Evolutionary conservation across 2,113 vertebrate genomes (phyloP).

Genomic region (Poecilia latipinna): DNA sequence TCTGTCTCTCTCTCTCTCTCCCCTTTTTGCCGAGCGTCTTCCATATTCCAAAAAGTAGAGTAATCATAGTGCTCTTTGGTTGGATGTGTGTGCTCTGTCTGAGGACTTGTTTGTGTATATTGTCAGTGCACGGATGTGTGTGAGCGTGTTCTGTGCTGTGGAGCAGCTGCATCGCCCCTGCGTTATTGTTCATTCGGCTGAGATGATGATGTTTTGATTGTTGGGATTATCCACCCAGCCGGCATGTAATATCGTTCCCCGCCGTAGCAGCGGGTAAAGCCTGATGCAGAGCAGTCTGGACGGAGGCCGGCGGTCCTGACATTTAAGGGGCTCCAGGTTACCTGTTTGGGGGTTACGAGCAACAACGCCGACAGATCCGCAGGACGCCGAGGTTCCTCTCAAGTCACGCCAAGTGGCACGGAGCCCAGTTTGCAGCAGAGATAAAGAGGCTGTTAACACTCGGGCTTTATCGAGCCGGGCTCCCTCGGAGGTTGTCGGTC

Average conservation of each 20-base stretch:
- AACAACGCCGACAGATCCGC: slow-evolving; percentile 26
- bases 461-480: neutral
- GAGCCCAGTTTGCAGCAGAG: slow-evolving; percentile 49
- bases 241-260: slow-evolving; percentile 34
- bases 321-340: slow-evolving; percentile 29
- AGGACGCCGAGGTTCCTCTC: slow-evolving; percentile 37
- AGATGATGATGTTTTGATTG: slow-evolving; percentile 67
- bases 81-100: slow-evolving; percentile 16
- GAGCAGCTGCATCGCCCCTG: slow-evolving; percentile 4
- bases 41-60: slow-evolving; percentile 30
- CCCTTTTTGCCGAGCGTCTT: slow-evolving; percentile 30
- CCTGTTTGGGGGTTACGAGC: slow-evolving; percentile 32
- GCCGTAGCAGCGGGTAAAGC: slow-evolving; percentile 26
- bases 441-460: slow-evolving; percentile 52
- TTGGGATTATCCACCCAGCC: slow-evolving; percentile 54
- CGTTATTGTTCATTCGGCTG: slow-evolving; percentile 49
- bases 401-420: slow-evolving; percentile 42
- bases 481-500: slow-evolving; percentile 24
- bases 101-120: slow-evolving; percentile 31
- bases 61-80: slow-evolving; percentile 21
- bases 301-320: slow-evolving; percentile 24
- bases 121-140: neutral
- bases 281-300: slow-evolving; percentile 37
- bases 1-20: slow-evolving; percentile 12
- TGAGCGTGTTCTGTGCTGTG: slow-evolving; percentile 8